Conservation (phyloP, 2,797 vertebrate genomes). For the Lacerta viridis region DNA sequence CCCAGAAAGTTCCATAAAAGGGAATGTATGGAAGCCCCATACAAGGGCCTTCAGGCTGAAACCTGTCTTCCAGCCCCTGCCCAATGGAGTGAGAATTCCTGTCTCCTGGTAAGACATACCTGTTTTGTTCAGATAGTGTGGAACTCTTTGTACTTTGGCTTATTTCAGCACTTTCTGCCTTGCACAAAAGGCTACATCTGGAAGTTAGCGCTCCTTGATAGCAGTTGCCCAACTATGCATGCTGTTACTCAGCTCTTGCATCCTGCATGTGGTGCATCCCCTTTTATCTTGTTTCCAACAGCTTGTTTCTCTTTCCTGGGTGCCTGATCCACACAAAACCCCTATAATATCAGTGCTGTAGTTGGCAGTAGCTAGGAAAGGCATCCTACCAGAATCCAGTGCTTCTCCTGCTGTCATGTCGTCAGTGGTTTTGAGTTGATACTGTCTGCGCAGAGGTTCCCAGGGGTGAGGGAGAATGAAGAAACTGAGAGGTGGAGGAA, state of each 20-base stretch:
- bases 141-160: not conserved
- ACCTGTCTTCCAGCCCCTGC: too few species aligned
- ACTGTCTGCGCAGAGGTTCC: too few species aligned
- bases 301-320: not conserved
- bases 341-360: not conserved
- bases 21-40: too few species aligned
- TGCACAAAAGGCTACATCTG: not conserved
- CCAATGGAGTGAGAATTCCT: not conserved
- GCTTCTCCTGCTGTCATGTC: not conserved
- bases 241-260: not conserved
- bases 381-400: not conserved
- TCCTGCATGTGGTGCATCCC: not conserved
- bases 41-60: too few species aligned
- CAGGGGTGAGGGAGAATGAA: not conserved
- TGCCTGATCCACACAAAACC: not conserved
- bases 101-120: not conserved
- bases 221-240: not conserved
- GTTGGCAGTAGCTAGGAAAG: not conserved
- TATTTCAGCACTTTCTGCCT: not conserved
- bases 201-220: not conserved
- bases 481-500: not conserved
- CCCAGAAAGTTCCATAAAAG: too few species aligned
- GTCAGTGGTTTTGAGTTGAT: not conserved
- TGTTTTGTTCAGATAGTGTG: too few species aligned
- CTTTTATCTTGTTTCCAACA: constrained; percentile 4